Evolutionary conservation across 64 coral and sea anemone species (phyloP).

Genomic region (Acropora yongei): DNA sequence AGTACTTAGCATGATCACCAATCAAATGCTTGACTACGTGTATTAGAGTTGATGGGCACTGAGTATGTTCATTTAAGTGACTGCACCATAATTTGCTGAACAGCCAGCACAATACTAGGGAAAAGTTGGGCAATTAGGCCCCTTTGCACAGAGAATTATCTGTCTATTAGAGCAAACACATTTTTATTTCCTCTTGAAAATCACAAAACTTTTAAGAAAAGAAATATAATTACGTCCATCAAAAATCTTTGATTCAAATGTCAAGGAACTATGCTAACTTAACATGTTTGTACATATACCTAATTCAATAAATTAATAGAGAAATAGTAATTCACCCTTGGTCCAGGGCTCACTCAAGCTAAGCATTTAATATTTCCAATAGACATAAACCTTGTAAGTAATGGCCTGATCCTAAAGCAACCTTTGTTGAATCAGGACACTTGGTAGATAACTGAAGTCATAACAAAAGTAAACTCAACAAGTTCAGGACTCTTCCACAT

Average conservation of each 20-base stretch:
- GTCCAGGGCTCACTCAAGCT: slow-evolving; percentile 13
- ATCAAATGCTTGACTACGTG: too few relatives aligned
- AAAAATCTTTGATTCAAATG: slow-evolving; percentile 31
- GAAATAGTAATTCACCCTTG: too few relatives aligned
- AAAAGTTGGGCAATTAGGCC: slow-evolving; percentile 46
- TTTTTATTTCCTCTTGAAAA: slow-evolving; percentile 46
- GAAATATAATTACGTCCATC: slow-evolving; percentile 48
- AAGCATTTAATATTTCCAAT: slow-evolving; percentile 33
- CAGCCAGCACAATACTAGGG: too few relatives aligned
- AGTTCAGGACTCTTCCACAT: slow-evolving; percentile 62
- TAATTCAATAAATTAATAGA: too few relatives aligned
- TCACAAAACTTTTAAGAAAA: slow-evolving; percentile 63
- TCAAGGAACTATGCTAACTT: slow-evolving; percentile 15
- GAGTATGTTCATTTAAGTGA: slow-evolving; percentile 46
- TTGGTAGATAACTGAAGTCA: slow-evolving; percentile 30
- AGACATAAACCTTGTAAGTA: background rate
- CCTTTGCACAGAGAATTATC: slow-evolving; percentile 51
- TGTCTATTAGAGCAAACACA: slow-evolving; percentile 40
- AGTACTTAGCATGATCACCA: too few relatives aligned
- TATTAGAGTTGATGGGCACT: too few relatives aligned
- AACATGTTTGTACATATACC: background rate
- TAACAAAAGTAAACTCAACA: slow-evolving; percentile 59
- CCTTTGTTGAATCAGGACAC: slow-evolving; percentile 5
- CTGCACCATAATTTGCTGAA: too few relatives aligned
- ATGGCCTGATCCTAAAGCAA: background rate